Evolutionary conservation across 1,140 invertebrate species (phyloP).

Genomic region (Himalopsyche phryganea): DNA sequence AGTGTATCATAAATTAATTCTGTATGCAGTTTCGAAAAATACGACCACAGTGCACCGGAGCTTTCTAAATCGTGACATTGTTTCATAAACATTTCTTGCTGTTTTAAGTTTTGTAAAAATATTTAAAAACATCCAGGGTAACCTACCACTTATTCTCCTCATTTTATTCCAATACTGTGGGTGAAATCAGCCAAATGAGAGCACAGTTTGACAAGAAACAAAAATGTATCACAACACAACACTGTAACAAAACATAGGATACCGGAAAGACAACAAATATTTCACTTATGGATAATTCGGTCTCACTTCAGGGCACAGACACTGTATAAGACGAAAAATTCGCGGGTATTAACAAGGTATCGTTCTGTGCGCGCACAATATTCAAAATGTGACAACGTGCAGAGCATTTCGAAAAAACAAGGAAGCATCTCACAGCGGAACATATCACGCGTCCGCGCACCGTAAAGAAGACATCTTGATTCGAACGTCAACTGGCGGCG

Average conservation of each 20-base stretch:
- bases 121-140: not conserved
- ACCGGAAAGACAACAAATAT: slow-evolving; percentile 6
- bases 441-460: not conserved
- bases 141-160: slow-evolving; percentile 17
- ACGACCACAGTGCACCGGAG: too few relatives aligned
- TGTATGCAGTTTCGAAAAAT: too few relatives aligned
- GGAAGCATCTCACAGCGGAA: not conserved
- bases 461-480: not conserved
- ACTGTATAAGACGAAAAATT: slow-evolving; percentile 2
- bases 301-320: not conserved
- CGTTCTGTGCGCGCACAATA: slow-evolving; percentile 8
- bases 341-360: not conserved
- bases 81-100: too few relatives aligned
- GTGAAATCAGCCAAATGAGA: not conserved
- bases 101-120: not conserved
- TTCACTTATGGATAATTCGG: not conserved
- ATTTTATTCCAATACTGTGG: not conserved
- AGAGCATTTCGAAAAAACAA: slow-evolving; percentile 18
- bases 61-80: too few relatives aligned
- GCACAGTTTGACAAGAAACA: slow-evolving; percentile 15
- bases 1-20: too few relatives aligned
- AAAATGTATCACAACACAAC: slow-evolving; percentile 3
- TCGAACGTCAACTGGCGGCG: slow-evolving; percentile 2
- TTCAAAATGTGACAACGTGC: slow-evolving; percentile 1
- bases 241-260: slow-evolving; percentile 7